These are phyloP conservation scores for Crossocerus cetratus DNA, from an alignment of 2,888 invertebrate genomes.

Conservation along the genomic window DNA sequence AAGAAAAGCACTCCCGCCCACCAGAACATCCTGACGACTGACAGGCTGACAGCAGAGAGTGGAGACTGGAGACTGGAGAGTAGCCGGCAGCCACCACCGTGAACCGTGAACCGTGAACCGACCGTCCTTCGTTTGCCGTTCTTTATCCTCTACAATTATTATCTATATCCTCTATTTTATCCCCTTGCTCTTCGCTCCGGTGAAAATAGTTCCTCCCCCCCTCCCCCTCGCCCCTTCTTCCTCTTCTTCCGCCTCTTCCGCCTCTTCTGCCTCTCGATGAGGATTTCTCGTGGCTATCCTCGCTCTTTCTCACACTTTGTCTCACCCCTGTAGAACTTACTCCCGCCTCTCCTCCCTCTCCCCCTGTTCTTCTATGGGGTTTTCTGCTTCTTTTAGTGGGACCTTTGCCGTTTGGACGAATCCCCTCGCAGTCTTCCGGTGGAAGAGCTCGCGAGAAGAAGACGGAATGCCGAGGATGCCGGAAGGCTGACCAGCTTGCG, in stretches of 20 bases:
- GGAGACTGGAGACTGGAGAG: no score
- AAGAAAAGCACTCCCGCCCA: constrained; percentile 37
- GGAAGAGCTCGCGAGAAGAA: constrained; percentile 35
- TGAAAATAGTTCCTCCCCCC: background rate
- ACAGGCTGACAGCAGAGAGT: constrained; percentile 4
- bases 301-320: constrained; percentile 12
- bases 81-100: constrained; percentile 34
- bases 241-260: background rate
- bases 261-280: constrained; percentile 9
- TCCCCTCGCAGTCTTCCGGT: constrained; percentile 1
- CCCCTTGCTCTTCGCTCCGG: no score
- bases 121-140: no score
- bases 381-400: no score
- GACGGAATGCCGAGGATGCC: constrained; percentile 30
- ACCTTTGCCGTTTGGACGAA: no score
- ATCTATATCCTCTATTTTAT: background rate
- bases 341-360: constrained; percentile 14
- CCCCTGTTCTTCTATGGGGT: constrained; percentile 6
- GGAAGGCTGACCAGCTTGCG: constrained; percentile 21
- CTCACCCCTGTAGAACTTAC: no score
- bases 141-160: background rate
- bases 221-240: background rate
- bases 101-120: no score
- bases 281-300: no score
- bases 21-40: constrained; percentile 50